Evolutionary conservation across 64 coral and sea anemone species (phyloP), one percentile per base, ranked within the genome.

Genomic region (Platygyra sinensis): DNA sequence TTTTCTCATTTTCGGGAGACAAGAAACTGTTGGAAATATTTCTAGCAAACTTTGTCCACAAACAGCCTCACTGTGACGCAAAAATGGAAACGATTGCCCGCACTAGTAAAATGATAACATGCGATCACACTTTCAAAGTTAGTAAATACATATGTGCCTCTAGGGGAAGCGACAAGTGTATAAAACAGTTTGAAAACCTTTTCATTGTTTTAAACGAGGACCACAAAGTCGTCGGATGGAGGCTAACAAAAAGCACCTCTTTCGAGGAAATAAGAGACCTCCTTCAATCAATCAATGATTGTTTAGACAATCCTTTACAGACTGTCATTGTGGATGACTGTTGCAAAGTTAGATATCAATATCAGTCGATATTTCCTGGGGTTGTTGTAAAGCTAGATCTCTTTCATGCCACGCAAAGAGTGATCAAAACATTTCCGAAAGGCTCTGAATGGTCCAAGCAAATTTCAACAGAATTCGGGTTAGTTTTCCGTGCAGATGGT

Each of bases 251-350:
- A 19, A 69, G 67, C 4, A 94, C 87, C 29, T 22, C 64, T 22
- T 94, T 83, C 38, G 64, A 74, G 73, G 87, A 94, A 84, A 89
- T 94, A n/a, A n/a, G n/a, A n/a, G n/a, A n/a, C n/a, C n/a, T n/a
- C n/a, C n/a, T n/a, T n/a, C n/a, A n/a, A n/a, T n/a, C n/a, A n/a
- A n/a, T n/a, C n/a, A n/a, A n/a, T n/a, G n/a, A n/a, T n/a, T n/a
- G n/a, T n/a, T n/a, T n/a, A n/a, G n/a, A n/a, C n/a, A n/a, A n/a
- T n/a, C n/a, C n/a, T 52, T 4, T 87, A 30, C 19, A 67, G 4
- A 15, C 27, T 63, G 79, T 87, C 29, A 77, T 75, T 24, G 63
- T 94, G 16, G 80, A 91, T 64, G 80, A 91, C 89, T 91, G 54
- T 16, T 91, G 89, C 24, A 71, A 42, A 24, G 17, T 84, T 0